These are phyloP conservation scores for Ophthalmolycus amberensis DNA, from an alignment of 2,113 vertebrate genomes.

Conservation along the genomic window DNA sequence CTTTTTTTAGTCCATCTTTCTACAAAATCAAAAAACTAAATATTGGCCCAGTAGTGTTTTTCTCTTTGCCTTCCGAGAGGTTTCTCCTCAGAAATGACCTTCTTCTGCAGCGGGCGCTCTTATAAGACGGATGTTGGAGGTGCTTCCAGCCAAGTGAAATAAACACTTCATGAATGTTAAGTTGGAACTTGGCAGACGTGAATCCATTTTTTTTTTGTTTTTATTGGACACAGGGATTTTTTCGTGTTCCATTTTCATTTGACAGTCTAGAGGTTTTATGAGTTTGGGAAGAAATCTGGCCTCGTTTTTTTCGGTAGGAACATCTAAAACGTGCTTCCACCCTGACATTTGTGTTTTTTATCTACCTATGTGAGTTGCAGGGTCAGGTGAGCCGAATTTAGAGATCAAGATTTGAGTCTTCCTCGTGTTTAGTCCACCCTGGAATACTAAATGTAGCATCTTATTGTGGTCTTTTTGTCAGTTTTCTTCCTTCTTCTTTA, in stretches of 20 bases:
- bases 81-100: conserved; percentile 71
- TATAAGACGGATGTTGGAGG: conserved; percentile 76
- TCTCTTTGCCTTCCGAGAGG: conserved; percentile 53
- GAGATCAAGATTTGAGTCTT: background rate
- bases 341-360: conserved; percentile 8
- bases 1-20: conserved; percentile 49
- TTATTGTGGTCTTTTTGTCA: background rate
- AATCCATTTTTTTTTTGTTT: conserved; percentile 64
- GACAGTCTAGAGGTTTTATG: conserved; percentile 82
- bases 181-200: conserved; percentile 77
- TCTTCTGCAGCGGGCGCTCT: conserved; percentile 62
- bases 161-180: conserved; percentile 80
- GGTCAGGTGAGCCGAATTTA: background rate
- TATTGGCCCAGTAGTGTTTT: conserved; percentile 33
- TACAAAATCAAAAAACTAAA: conserved; percentile 3
- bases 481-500: conserved; percentile 15
- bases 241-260: conserved; percentile 79
- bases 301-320: conserved; percentile 43
- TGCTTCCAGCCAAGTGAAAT: conserved; percentile 81
- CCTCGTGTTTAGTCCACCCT: background rate
- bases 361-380: background rate
- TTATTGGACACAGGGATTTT: conserved; percentile 73
- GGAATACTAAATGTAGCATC: conserved; percentile 10
- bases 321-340: conserved; percentile 46
- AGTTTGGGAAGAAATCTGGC: conserved; percentile 71